Base-by-base conservation (phyloP, 2,113 vertebrate species). In the Bambusicola thoracicus region DNA sequence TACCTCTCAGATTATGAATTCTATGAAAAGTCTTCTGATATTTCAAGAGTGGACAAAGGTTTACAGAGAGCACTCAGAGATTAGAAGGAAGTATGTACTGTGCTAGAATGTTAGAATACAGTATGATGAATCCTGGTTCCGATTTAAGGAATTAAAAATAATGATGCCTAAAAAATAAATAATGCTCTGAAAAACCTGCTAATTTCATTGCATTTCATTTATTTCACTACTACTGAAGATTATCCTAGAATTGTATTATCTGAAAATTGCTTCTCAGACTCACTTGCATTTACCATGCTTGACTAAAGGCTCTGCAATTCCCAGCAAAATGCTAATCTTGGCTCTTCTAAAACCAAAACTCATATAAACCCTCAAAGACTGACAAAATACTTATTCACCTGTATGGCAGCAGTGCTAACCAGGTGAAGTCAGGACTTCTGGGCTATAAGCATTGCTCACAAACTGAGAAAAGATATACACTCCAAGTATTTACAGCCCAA, bases 381-480 rank as follows among this genome's bases (percentile, higher is more conserved):
- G 43, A 81, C 27, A n/a, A 81, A 91, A 65, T 29, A 20, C 18
- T 49, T 79, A 68, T 32, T 58, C 29, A 40, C 41, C 53, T 41
- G 4, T 67, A 34, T 30, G n/a, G 19, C 38, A 75, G n/a, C 30
- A 48, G 7, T 53, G 21, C 34, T 49, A 25, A 25, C 5, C 13
- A 63, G 4, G 2, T 77, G 53, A 65, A 56, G 56, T 40, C n/a
- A 44, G 30, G 21, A n/a, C 5, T 81, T 74, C n/a, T 65, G 41
- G 11, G 1, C 14, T 46, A 24, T n/a, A 0, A 0, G 3, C 2
- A 0, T 27, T 56, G 19, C 46, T 40, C 11, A 32, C 34, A 48
- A 5, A 74, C 2, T 34, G 22, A 16, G 69, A 81, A 74, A 77
- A 74, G 20, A 40, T 11, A 38, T 1, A 74, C 29, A 38, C 40